Evolutionary conservation across 2,797 vertebrate genomes (phyloP), one percentile per base, ranked within the genome.

Genomic region (Channallabes apus): DNA sequence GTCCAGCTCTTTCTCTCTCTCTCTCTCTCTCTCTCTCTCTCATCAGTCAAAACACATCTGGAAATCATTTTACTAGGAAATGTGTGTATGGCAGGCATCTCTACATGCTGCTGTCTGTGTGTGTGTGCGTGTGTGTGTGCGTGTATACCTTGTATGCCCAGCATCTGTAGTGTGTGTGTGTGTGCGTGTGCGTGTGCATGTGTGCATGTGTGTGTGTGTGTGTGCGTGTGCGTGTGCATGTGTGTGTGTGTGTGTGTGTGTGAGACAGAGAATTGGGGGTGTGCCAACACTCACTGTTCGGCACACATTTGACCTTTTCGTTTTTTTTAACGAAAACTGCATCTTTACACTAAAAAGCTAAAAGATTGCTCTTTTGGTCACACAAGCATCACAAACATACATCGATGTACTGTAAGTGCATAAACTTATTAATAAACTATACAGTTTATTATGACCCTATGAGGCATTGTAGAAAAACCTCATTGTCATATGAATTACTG

Each of bases 51-150:
- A 77, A 41, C 41, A 80, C 87, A 91, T 89, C 89, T 92, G 89
- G 89, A 88, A 91, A 81, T 87, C 86, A 87, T 91, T 90, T 35
- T 86, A 84, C 54, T 86, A 88, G 82, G 85, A 80, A 88, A 79
- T 85, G 82, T 84, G 84, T 82, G 83, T 81, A 72, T 51, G 46
- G 11, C 46, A 11, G 11, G 46, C 46, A 51, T 51, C 11, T 51
- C 2, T 51, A 12, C 46, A 3, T 51, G 46, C 46, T 12, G 46
- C 46, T 51, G 22, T 69, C 77, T 84, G 56, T 80, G 79, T 84
- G 56, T 80, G 79, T 62, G 38, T 80, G 35, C 76, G 87, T 59
- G 46, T 56, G 46, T 84, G 81, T 78, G 54, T 6, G 56, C 65
- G 62, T 86, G 77, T 79, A 65, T 56, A 11, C 32, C 20, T 78